Percentiles rank a stretch among this genome's conserved stretches.
phyloP scores from a whole-genome alignment of 2,888 invertebrate genomes.

The Agrotis exclamationis region DNA sequence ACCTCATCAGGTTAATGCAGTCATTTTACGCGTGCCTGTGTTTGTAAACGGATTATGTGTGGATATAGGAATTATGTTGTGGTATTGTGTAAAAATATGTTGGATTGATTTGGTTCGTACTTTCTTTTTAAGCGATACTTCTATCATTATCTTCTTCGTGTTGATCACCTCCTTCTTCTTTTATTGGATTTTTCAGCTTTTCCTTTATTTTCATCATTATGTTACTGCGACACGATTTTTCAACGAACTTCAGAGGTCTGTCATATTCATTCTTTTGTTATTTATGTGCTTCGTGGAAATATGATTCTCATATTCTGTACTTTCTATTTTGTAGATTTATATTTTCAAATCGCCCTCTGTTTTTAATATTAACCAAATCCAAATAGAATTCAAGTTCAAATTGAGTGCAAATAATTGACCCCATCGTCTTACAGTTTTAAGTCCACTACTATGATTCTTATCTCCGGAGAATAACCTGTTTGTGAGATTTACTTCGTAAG shows the following conservation, averaged over 20 bases:
- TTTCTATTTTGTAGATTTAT: neutral
- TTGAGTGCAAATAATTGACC: constrained; percentile 11
- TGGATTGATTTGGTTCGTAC: neutral
- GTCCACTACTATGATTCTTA: neutral
- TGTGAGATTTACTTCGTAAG: constrained; percentile 25
- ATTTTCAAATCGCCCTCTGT: neutral
- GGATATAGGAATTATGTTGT: constrained; percentile 25
- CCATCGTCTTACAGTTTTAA: neutral
- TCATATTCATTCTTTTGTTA: neutral
- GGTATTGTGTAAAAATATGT: constrained; percentile 31
- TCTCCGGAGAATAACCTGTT: constrained; percentile 21
- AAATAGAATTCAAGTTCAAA: constrained; percentile 24
- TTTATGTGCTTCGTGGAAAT: neutral
- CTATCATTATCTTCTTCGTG: neutral
- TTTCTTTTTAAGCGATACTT: neutral
- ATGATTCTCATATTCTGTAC: neutral
- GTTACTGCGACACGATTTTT: neutral
- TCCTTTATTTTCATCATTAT: neutral
- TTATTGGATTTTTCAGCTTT: neutral
- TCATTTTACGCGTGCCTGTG: constrained; percentile 54
- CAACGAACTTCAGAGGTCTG: no score
- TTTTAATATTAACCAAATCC: neutral
- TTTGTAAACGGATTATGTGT: constrained; percentile 54
- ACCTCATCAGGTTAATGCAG: constrained; percentile 63
- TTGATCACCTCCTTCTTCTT: neutral